Base-by-base conservation (phyloP, 2,888 invertebrate species). In the Patella caerulea region DNA sequence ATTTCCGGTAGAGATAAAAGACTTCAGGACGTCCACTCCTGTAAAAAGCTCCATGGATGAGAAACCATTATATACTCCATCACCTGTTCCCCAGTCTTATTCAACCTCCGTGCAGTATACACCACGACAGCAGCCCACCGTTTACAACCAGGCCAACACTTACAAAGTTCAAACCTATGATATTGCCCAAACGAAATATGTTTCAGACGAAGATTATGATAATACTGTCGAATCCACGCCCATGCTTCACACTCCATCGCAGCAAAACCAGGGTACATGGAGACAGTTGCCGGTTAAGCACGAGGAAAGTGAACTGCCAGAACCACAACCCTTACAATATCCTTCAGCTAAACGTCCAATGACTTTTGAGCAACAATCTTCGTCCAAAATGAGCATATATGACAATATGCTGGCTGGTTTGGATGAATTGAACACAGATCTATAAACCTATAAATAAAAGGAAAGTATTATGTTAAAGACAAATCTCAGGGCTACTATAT, bases 321-420 rank as follows among this genome's bases (percentile, higher is more conserved):
- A 85, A 71, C 83, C 87, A 2, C 84, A 86, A 34, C 88, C 88
- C 45, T 80, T 88, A 45, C 85, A 86, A 55, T 83, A 87, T 71
- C 88, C 88, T 5, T 88, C 88, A 9, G 88, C 85, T 55, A 83
- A 84, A 53, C 85, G 88, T 73, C 88, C 88, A 70, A 88, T 88
- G 87, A 88, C 87, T 45, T 88, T 88, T 82, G 87, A 88, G 74
- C 88, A 88, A 78, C 82, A 84, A 15, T 87, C 87, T 7, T 88
- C 88, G 9, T 88, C 88, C 2, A 88, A 88, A 83, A 86, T 88
- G 79, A 88, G 88, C 75, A 83, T 88, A 15, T 88, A 88, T 76
- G 88, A 88, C 78, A 88, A 88, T 82, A 86, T 88, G n/a, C 82
- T 78, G 55, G 73, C 73, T 15, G 78, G 45, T 45, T 45, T 45